Percentiles rank a stretch among this genome's conserved stretches.
These are phyloP conservation scores for Drosophila orena DNA, from an alignment of 1,140 invertebrate species.

Conservation along the genomic window DNA sequence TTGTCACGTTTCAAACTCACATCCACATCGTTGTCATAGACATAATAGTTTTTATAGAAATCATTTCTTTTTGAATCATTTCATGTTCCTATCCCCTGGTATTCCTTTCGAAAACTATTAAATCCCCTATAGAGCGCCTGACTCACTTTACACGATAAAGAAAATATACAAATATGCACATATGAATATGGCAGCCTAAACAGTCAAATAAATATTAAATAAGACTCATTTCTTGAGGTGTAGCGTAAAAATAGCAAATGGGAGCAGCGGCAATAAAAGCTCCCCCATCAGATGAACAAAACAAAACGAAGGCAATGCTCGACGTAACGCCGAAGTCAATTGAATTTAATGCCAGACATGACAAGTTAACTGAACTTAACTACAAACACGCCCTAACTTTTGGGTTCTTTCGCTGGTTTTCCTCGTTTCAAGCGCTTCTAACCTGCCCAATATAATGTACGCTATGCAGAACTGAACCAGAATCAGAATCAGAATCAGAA, in stretches of 20 bases:
- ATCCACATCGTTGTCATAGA: neutral
- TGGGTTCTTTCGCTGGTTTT: neutral
- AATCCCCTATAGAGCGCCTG: neutral
- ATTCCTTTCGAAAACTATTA: neutral
- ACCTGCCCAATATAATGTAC: slow-evolving; percentile 16
- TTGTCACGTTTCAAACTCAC: neutral
- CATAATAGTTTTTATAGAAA: neutral
- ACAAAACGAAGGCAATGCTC: slow-evolving; percentile 35
- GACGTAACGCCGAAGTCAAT: slow-evolving; percentile 39
- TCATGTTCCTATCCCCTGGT: too few species aligned
- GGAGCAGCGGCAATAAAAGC: slow-evolving; percentile 27
- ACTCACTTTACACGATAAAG: too few species aligned
- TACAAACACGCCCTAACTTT: slow-evolving; percentile 44
- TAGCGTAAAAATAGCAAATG: slow-evolving; percentile 42
- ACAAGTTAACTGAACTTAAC: slow-evolving; percentile 62
- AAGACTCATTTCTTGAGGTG: neutral
- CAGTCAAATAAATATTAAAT: neutral
- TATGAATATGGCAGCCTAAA: too few species aligned
- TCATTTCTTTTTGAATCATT: too few species aligned
- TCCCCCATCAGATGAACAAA: slow-evolving; percentile 21
- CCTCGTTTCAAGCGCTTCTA: neutral
- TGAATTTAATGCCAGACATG: slow-evolving; percentile 63
- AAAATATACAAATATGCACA: too few species aligned
- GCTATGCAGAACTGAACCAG: too few species aligned
- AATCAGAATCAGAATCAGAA: slow-evolving; percentile 19